Evolutionary conservation across 2,888 invertebrate genomes (phyloP), one percentile per base, ranked within the genome.

Genomic region (Mythimna loreyi): DNA sequence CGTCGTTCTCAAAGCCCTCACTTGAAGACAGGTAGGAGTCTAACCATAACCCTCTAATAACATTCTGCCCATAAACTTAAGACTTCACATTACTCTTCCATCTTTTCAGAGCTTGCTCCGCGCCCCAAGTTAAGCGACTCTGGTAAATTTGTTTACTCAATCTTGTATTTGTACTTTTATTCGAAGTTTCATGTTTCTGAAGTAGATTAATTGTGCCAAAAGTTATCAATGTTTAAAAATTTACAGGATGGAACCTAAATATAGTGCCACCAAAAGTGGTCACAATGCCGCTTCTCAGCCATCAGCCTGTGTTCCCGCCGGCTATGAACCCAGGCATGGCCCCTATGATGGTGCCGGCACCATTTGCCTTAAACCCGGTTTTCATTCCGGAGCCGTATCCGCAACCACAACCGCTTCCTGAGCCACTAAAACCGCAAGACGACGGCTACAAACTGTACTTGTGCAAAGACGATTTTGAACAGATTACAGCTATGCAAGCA

Each of bases 381-480:
- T 76, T 57, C 43, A 45, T 55, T 7, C 19, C 49, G n/a, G 49
- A 59, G 23, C 65, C 36, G 49, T 71, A 43, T 49, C 69, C 69
- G 13, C 72, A 61, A 36, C 69, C 69, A 11, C 72, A 61, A 36
- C 65, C 49, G 7, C 13, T 4, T 25, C 2, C n/a, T 1, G 62
- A 58, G 60, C 45, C 19, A 53, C 53, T 21, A 11, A 36, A 55
- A 53, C 9, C 47, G 2, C 25, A 33, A 23, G 79, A 72, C 7
- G 86, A 85, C 0, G 85, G 81, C 4, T 85, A 85, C 72, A 88
- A 86, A 62, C 84, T 94, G 33, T 94, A 91, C 72, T 84, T 96
- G 56, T 94, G 94, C 81, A 93, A 93, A 78, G 93, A 93, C 64
- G 91, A 94, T 82, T 93, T 93, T 80, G 90, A 92, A 63, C 85